A percentile compares a stretch with the other conserved stretches of the same genome.
Evolutionary conservation across 1,140 invertebrate genomes (phyloP).

Genomic region (Heliconius congener): DNA sequence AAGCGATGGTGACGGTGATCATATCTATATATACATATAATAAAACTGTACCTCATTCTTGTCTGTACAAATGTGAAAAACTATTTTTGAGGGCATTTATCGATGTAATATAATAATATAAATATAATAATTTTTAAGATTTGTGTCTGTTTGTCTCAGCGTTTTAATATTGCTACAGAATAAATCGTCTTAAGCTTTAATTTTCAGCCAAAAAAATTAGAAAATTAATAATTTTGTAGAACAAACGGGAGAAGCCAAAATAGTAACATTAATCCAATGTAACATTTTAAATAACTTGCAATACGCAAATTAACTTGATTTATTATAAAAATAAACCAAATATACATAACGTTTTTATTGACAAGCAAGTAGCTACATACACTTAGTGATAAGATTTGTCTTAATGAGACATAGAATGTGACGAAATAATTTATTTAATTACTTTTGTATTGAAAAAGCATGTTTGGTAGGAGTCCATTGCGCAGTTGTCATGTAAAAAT

Average conservation of each 20-base stretch:
- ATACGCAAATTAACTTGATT: not conserved
- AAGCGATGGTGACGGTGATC: not conserved
- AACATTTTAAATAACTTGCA: not conserved
- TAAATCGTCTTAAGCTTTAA: too few species aligned
- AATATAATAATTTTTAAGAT: too few species aligned
- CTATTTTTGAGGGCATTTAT: too few species aligned
- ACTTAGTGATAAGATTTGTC: not conserved
- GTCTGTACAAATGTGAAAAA: too few species aligned
- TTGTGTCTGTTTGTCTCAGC: too few species aligned
- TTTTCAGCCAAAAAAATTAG: too few species aligned
- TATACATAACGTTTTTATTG: not conserved
- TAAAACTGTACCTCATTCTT: too few species aligned
- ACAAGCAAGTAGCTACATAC: not conserved
- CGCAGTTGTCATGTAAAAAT: slow-evolving; percentile 10
- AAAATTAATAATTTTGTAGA: too few species aligned
- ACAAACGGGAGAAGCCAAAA: too few species aligned
- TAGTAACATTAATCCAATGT: not conserved
- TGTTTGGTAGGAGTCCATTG: not conserved
- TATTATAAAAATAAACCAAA: slow-evolving; percentile 4
- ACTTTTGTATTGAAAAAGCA: slow-evolving; percentile 3
- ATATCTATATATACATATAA: not conserved
- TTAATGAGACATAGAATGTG: not conserved
- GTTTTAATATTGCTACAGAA: too few species aligned
- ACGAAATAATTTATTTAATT: slow-evolving; percentile 4
- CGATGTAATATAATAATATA: too few species aligned